Evolutionary conservation across 2,888 invertebrate species (phyloP), one percentile per base, ranked within the genome.

Genomic region (Stenchaetothrips biformis): DNA sequence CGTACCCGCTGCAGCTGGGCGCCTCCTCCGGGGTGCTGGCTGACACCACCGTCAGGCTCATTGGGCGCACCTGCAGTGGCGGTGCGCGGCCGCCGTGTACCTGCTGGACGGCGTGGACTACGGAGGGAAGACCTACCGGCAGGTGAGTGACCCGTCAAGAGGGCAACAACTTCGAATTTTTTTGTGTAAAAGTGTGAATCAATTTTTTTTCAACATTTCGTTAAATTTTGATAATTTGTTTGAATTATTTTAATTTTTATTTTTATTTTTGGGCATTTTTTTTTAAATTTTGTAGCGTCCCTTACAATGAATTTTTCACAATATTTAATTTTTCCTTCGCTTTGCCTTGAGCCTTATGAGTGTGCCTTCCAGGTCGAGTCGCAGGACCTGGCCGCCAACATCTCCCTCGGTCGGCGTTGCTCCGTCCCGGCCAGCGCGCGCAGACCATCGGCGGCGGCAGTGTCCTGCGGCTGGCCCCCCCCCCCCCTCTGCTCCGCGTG

Each of bases 1-100:
- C 83, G 16, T 83, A 82, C 59, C 83, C 83, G 27, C 81, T 83
- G 27, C 83, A 83, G 59, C 82, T 83, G 16, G 81, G 82, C n/a
- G n/a, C 83, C 13, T 81, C 82, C 27, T 79, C 79, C 53, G 27
- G 21, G 13, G 81, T 81, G 13, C 81, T 80, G 11, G 81, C 82
- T 3, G 78, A 62, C 13, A 81, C 79, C 13, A 27, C 83, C 13
- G 53, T 83, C 9, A 78, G 80, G 3, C 77, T 83, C 18, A 48
- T 82, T n/a, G n/a, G 11, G 77, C 78, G 6, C 48, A 78, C 9
- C 80, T 83, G 3, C 62, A 77, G 8, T 82, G 82, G 82, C 74
- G 67, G 3, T 82, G 82, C 37, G 80, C 81, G 62, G 80, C 81
- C 49, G 80, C 81, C 7, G 78, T 83, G 11, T 83, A 82, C 53